These are phyloP conservation scores for Sinella curviseta DNA, from an alignment of 1,140 invertebrate genomes.

Conservation along the genomic window DNA sequence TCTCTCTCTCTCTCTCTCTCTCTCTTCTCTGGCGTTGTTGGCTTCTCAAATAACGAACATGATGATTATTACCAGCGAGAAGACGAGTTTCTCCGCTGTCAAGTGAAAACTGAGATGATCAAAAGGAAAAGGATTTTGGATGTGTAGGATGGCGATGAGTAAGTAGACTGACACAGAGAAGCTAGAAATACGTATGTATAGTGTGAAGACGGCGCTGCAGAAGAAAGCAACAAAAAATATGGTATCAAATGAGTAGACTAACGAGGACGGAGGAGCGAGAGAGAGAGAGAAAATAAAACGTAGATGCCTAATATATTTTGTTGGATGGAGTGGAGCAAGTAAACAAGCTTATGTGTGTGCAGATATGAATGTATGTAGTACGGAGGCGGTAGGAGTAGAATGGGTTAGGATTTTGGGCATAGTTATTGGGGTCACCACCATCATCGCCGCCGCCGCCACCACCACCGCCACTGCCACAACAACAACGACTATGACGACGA, in stretches of 20 bases:
- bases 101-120: conserved; percentile 13
- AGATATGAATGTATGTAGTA: too few species aligned
- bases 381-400: conserved; percentile 1
- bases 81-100: not conserved
- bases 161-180: not conserved
- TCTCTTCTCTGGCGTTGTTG: too few species aligned
- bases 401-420: conserved; percentile 1
- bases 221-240: not conserved
- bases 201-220: not conserved
- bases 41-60: conserved; percentile 14
- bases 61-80: too few species aligned
- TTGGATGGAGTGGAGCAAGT: not conserved
- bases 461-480: not conserved
- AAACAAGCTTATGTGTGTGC: not conserved
- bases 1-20: not conserved
- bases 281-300: not conserved
- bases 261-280: not conserved
- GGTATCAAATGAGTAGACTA: not conserved
- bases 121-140: too few species aligned
- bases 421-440: not conserved
- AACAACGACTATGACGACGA: not conserved
- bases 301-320: not conserved
- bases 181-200: not conserved
- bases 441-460: not conserved
- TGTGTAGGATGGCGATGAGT: too few species aligned